These are phyloP conservation scores for Limonius californicus DNA, from an alignment of 1,140 invertebrate genomes.

Conservation along the genomic window DNA sequence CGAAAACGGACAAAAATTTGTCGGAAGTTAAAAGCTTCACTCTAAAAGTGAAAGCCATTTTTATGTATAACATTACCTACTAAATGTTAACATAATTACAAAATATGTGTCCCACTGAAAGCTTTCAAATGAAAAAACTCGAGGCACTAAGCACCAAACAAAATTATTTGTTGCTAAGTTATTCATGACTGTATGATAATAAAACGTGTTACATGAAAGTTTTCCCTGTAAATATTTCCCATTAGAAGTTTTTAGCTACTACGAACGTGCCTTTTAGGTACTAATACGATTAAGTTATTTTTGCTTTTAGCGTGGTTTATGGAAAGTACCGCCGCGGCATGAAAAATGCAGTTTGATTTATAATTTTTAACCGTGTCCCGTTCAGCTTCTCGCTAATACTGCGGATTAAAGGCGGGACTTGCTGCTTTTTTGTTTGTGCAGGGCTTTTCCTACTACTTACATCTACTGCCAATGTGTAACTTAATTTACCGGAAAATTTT, in stretches of 20 bases:
- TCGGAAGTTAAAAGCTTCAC: no score
- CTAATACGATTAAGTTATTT: conserved; percentile 11
- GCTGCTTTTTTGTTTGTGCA: no score
- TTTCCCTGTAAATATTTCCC: conserved; percentile 2
- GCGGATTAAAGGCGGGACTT: no score
- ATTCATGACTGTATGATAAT: conserved; percentile 6
- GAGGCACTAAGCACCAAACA: background rate
- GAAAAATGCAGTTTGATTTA: conserved; percentile 11
- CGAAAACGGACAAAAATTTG: no score
- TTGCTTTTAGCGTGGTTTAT: conserved; percentile 11
- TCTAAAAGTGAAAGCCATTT: no score
- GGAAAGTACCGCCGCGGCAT: conserved; percentile 6
- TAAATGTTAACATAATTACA: background rate
- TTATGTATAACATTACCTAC: background rate
- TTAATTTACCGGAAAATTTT: no score
- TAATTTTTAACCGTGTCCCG: background rate
- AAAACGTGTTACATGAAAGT: conserved; percentile 8
- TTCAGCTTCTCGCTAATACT: no score
- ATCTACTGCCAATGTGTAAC: no score
- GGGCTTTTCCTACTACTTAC: no score
- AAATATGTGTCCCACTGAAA: background rate
- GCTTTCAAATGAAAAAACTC: background rate
- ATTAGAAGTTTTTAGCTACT: conserved; percentile 11
- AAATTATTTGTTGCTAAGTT: conserved; percentile 2
- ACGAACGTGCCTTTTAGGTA: conserved; percentile 5